Conservation (phyloP, 2,888 invertebrate genomes). For the Eristalinus aeneus region DNA sequence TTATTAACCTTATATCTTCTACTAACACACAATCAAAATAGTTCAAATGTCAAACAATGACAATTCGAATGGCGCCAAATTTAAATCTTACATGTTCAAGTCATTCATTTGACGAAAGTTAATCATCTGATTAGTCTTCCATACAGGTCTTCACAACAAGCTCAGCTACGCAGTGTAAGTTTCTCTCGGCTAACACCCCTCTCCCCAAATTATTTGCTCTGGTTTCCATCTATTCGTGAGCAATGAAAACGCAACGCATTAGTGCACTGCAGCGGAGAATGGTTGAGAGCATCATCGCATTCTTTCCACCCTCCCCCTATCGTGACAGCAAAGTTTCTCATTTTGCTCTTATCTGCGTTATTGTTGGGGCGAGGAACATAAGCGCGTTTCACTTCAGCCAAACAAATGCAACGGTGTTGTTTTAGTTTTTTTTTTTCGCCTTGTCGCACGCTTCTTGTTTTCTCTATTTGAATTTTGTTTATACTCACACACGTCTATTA, state of each 20-base stretch:
- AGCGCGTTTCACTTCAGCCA: slow-evolving; percentile 4
- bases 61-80: too few species aligned
- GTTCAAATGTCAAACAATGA: too few species aligned
- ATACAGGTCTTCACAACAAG: not conserved
- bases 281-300: not conserved
- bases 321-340: not conserved
- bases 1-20: too few species aligned
- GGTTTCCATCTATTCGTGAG: slow-evolving; percentile 28
- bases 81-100: too few species aligned
- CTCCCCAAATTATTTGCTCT: slow-evolving; percentile 21
- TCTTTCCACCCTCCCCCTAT: not conserved
- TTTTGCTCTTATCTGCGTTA: not conserved
- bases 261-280: slow-evolving; percentile 24
- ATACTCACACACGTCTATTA: slow-evolving; percentile 37
- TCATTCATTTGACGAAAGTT: too few species aligned
- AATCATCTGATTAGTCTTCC: not conserved
- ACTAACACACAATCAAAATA: too few species aligned
- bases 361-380: slow-evolving; percentile 3
- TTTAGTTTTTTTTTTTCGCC: slow-evolving; percentile 11
- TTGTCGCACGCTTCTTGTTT: slow-evolving; percentile 38
- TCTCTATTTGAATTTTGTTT: slow-evolving; percentile 49
- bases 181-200: slow-evolving; percentile 1
- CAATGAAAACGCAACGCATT: slow-evolving; percentile 8
- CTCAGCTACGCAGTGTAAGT: not conserved
- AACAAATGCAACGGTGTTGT: slow-evolving; percentile 47